These are phyloP conservation scores for Pterostichus niger DNA, from an alignment of 2,888 invertebrate species.

Conservation along the genomic window DNA sequence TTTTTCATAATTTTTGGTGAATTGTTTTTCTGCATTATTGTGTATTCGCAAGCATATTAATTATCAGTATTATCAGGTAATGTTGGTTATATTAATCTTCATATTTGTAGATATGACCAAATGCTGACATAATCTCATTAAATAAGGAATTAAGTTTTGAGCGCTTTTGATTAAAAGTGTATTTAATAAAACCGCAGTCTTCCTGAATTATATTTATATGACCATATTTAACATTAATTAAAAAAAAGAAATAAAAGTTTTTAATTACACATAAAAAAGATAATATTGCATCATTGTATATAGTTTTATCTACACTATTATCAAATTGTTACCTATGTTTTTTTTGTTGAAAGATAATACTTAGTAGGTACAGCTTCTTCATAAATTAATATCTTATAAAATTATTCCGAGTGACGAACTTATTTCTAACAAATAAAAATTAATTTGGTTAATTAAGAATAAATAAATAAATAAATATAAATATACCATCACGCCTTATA, in stretches of 20 bases:
- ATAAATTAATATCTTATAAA: too few relatives aligned
- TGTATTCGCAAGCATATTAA: neutral
- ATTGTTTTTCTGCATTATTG: neutral
- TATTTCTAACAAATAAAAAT: too few relatives aligned
- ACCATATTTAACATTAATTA: too few relatives aligned
- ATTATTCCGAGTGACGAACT: neutral
- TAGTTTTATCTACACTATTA: constrained; percentile 17
- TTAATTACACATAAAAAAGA: constrained; percentile 2
- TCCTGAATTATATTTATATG: neutral
- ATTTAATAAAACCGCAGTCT: constrained; percentile 26
- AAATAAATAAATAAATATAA: too few relatives aligned
- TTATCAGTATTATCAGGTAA: constrained; percentile 29
- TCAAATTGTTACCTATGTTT: constrained; percentile 1
- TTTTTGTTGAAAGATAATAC: neutral
- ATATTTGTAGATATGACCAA: constrained; percentile 18
- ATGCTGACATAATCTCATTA: constrained; percentile 19
- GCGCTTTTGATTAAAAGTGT: neutral
- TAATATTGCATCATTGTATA: constrained; percentile 2
- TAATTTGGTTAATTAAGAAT: too few relatives aligned
- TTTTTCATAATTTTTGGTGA: constrained; percentile 10
- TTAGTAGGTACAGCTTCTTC: neutral
- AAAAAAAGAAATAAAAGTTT: neutral
- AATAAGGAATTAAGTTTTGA: constrained; percentile 17
- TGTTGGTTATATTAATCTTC: constrained; percentile 32
- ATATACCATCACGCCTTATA: too few relatives aligned